Evolutionary conservation across 2,888 invertebrate species (phyloP).

Genomic region (Megalurothrips usitatus): DNA sequence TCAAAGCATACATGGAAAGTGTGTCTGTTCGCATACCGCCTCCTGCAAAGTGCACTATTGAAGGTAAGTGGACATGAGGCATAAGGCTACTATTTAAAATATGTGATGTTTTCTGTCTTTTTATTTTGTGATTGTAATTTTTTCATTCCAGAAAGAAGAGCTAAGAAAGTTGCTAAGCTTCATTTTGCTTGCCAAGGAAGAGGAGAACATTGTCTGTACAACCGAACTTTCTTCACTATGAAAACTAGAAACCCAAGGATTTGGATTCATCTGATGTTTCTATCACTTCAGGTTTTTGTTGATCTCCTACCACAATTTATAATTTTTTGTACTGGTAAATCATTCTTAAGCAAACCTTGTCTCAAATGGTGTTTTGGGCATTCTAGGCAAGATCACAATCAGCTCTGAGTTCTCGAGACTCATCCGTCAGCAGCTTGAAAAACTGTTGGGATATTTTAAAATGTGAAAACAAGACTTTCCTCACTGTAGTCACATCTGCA

Average conservation of each 20-base stretch:
- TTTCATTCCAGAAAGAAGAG: slow-evolving; percentile 60
- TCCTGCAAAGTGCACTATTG: slow-evolving; percentile 89
- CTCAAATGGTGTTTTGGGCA: neutral
- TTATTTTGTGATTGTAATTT: slow-evolving; percentile 30
- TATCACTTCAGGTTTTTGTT: slow-evolving; percentile 68
- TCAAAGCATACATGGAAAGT: slow-evolving; percentile 85
- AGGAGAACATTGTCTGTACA: slow-evolving; percentile 81
- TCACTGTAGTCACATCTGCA: slow-evolving; percentile 87
- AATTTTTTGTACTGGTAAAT: slow-evolving; percentile 43
- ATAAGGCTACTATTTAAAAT: slow-evolving; percentile 27
- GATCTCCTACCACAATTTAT: neutral
- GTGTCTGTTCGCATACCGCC: slow-evolving; percentile 79
- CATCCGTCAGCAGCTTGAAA: slow-evolving; percentile 76
- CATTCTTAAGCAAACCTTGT: neutral
- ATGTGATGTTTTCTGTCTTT: slow-evolving; percentile 31
- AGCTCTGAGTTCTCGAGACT: slow-evolving; percentile 74
- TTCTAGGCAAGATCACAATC: slow-evolving; percentile 64
- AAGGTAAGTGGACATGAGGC: slow-evolving; percentile 57
- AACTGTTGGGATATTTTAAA: slow-evolving; percentile 94
- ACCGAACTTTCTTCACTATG: slow-evolving; percentile 71
- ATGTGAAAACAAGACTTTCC: slow-evolving; percentile 82
- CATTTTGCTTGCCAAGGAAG: slow-evolving; percentile 85
- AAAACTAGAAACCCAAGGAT: slow-evolving; percentile 75
- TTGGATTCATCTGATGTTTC: slow-evolving; percentile 95
- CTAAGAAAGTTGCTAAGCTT: slow-evolving; percentile 80